Evolutionary conservation across 1,140 invertebrate species (phyloP).

Genomic region (Eupeodes corollae): DNA sequence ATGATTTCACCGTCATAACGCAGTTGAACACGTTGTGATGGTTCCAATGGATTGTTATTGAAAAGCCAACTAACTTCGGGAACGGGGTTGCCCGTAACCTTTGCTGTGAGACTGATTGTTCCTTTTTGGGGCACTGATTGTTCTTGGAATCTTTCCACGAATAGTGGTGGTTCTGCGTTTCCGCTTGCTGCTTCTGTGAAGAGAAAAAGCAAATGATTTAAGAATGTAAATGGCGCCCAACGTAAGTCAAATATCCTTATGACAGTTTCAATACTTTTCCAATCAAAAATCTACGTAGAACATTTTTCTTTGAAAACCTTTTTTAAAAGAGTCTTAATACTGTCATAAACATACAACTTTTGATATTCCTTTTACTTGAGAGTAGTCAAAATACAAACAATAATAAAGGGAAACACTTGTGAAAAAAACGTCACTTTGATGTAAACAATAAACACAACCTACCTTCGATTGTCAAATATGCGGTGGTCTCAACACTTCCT

Average conservation of each 20-base stretch:
- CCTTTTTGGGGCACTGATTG: constrained; percentile 68
- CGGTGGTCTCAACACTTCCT: constrained; percentile 62
- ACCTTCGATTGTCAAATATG: constrained; percentile 72
- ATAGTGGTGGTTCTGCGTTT: constrained; percentile 69
- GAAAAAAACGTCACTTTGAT: too few relatives aligned
- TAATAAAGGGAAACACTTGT: too few relatives aligned
- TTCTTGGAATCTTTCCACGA: constrained; percentile 79
- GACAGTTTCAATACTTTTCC: too few relatives aligned
- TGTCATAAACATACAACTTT: too few relatives aligned
- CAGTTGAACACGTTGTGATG: constrained; percentile 60
- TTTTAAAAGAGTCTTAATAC: too few relatives aligned
- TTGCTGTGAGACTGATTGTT: constrained; percentile 66
- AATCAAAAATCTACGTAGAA: too few relatives aligned
- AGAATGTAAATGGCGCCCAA: too few relatives aligned
- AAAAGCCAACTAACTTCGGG: constrained; percentile 82
- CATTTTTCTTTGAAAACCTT: too few relatives aligned
- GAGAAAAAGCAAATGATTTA: too few relatives aligned
- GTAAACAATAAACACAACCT: constrained; percentile 19
- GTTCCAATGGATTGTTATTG: constrained; percentile 70
- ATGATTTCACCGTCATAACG: constrained; percentile 77
- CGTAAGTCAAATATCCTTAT: too few relatives aligned
- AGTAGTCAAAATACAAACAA: too few relatives aligned
- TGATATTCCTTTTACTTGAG: too few relatives aligned
- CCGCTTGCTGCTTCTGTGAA: constrained; percentile 49
- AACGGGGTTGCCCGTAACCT: constrained; percentile 76